A percentile compares a stretch with the other conserved stretches of the same genome.
Conservation (phyloP, 2,797 vertebrate species). For the Rhinichthys osculus region DNA sequence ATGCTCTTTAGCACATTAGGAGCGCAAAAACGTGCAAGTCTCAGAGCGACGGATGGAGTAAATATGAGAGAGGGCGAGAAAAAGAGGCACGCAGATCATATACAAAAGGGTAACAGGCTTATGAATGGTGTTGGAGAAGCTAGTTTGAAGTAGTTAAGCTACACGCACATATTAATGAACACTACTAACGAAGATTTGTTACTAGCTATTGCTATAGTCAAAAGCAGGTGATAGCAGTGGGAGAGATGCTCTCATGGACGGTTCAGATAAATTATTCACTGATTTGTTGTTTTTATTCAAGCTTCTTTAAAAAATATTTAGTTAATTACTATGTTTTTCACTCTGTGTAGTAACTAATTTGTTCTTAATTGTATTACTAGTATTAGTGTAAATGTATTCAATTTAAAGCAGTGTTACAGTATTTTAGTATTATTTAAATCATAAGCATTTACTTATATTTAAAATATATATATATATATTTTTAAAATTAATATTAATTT, state of each 20-base stretch:
- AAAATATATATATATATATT: too few relatives aligned
- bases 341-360: background rate
- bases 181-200: background rate
- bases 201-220: background rate
- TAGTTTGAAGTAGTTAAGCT: background rate
- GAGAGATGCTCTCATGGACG: background rate
- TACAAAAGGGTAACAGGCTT: background rate
- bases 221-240: background rate
- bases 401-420: background rate
- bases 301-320: background rate
- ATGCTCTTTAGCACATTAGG: slow-evolving; percentile 81
- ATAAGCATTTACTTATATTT: background rate
- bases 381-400: background rate
- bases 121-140: background rate
- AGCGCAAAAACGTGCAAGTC: slow-evolving; percentile 68
- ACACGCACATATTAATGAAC: background rate
- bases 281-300: background rate
- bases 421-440: background rate
- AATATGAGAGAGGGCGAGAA: slow-evolving; percentile 61
- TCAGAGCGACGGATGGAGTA: slow-evolving; percentile 73
- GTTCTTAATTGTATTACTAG: background rate
- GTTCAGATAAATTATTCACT: background rate
- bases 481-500: background rate
- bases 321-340: background rate
- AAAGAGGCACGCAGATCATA: background rate